Evolutionary conservation across 2,888 invertebrate genomes (phyloP), one percentile per base, ranked within the genome.

Genomic region (Gibbula magus): DNA sequence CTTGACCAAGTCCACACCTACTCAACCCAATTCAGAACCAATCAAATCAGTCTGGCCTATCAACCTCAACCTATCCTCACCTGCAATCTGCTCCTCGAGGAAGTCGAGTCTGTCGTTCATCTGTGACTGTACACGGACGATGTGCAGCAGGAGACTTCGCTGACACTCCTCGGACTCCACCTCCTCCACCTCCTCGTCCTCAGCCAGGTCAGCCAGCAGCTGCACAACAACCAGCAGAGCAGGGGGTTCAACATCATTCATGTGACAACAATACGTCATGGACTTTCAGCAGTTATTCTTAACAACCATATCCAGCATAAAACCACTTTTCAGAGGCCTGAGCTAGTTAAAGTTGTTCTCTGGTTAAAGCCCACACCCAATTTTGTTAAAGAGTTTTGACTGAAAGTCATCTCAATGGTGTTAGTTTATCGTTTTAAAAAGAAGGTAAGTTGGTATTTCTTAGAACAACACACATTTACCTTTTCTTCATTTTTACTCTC

Each of bases 81-180:
- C 86, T 67, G 82, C 75, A 8, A 91, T 83, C 76, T 89, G 88
- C 74, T 87, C 87, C 77, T 89, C 89, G 16, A 91, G 85, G 8
- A 80, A 78, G 75, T 89, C 88, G 32, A 91, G 82, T 53, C 88
- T 84, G 5, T 80, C 81, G n/a, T 86, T 85, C 13, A 91, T 82
- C 56, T 89, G 88, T 0, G 81, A 80, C 67, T 91, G 91, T 4
- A 88, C 83, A 10, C 83, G 73, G 18, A 86, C 79, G n/a, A 91
- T 88, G 67, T 90, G 88, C 54, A 82, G 83, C 18, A 90, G 79
- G 20, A 90, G 80, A 35, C 89, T 89, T 32, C 83, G 87, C 85
- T 90, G 86, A 82, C 88, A 88, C 54, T 86, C 82, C 18, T 86
- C 83, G n/a, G 87, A 81, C 1, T 87, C 85, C 32, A 87, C 86